Percentiles rank a stretch among this genome's conserved stretches.
These are phyloP conservation scores for Cnemophilus loriae DNA, from an alignment of 2,113 vertebrate species.

Conservation along the genomic window DNA sequence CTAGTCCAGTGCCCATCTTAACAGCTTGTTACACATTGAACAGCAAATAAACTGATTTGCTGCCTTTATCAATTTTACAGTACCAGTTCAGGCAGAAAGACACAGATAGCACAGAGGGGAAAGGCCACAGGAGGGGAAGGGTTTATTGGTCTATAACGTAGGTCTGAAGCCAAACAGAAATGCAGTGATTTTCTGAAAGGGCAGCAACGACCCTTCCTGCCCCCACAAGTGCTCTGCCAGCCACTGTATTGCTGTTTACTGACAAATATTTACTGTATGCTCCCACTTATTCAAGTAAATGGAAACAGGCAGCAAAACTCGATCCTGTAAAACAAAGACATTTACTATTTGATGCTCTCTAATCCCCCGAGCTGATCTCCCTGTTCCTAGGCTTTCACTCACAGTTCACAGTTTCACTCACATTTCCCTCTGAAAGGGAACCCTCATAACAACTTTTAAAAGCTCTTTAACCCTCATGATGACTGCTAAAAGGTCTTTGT, in stretches of 20 bases:
- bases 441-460: background rate
- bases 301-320: background rate
- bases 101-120: background rate
- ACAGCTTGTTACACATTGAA: background rate
- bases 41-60: background rate
- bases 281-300: background rate
- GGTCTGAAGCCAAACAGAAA: background rate
- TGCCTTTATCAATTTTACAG: background rate
- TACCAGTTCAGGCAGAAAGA: background rate
- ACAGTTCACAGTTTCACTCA: too few relatives aligned
- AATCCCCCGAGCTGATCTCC: accelerated
- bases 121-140: background rate
- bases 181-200: background rate
- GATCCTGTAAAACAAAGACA: background rate
- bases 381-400: background rate
- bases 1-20: background rate
- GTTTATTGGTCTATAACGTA: accelerated
- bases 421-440: background rate
- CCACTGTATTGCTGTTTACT: background rate
- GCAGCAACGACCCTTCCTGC: background rate
- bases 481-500: background rate
- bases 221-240: background rate
- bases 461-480: background rate
- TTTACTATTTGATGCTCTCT: background rate
- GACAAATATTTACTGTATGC: background rate